Base-by-base conservation (phyloP, 1,140 invertebrate species). In the Phymorhynchus buccinoides region DNA sequence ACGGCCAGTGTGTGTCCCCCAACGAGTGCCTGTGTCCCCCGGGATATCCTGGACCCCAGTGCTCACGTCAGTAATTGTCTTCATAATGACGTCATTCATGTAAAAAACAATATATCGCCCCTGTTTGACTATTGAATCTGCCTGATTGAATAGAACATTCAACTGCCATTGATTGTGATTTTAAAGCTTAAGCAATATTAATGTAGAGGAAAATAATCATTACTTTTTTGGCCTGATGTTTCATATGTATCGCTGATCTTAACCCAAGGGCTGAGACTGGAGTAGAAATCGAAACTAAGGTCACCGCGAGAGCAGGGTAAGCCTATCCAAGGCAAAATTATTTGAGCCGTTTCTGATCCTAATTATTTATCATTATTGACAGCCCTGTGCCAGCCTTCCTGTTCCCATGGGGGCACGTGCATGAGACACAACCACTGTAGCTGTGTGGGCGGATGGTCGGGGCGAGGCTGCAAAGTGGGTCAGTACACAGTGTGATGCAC, bases 1-100 rank as follows among this genome's bases (percentile, higher is more conserved):
- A 95, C 80, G 96, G 97, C 0, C 95, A 96, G 22, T 97, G 96
- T 88, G 88, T 96, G 1, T 94, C 94, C 0, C 95, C 96, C 0
- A 95, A 96, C 91, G 91, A 94, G 2, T 97, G 96, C 88, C 91
- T 95, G 22, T 97, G 96, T 88, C 94, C 95, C 0, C 94, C 95
- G n/a, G 95, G 95, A 88, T 97, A 95, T 91, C 94, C 94, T 35
- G 97, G 97, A n/a, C 94, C 95, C 0, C 94, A 95, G 80, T 97
- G 97, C 90, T 86, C 87, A 32, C 75, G 86, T 87, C 73, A 32
- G 81, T 79, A 52, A 32, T 48, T 9, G 32, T 73, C 32, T 18
- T 73, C 71, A 9, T 35, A n/a, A n/a, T 73, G 37, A 73, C 37
- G 30, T 71, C 30, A 73, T 32, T 84, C 35, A 7, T 68, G 27